Conservation (phyloP, 2,888 invertebrate genomes). For the Malthinus seriepunctatus region DNA sequence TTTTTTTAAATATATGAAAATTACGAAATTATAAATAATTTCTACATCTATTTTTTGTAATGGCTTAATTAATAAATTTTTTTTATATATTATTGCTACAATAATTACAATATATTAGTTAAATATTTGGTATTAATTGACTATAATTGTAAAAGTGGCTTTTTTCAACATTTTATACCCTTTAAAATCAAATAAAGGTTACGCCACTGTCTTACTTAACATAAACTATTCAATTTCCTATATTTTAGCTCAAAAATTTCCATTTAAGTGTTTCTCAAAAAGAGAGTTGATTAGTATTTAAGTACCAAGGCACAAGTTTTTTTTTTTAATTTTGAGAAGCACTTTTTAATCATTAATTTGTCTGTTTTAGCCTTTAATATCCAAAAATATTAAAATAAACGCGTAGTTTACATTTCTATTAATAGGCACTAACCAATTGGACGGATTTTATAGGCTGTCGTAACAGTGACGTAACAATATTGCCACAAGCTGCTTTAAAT, state of each 20-base stretch:
- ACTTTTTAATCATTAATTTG: neutral
- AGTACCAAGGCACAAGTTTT: neutral
- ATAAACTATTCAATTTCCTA: neutral
- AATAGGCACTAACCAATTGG: conserved; percentile 41
- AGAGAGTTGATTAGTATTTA: no score
- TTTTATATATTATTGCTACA: neutral
- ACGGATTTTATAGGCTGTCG: conserved; percentile 37
- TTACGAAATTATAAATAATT: conserved; percentile 1
- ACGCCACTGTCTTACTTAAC: no score
- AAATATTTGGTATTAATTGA: no score
- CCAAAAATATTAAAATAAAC: neutral
- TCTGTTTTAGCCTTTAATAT: neutral
- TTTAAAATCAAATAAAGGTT: no score
- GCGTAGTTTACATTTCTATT: neutral
- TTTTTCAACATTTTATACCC: no score
- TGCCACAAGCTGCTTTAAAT: no score
- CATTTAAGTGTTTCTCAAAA: no score
- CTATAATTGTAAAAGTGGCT: no score
- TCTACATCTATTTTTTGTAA: conserved; percentile 3
- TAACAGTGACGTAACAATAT: conserved; percentile 9
- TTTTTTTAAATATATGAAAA: conserved; percentile 6
- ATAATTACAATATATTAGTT: no score
- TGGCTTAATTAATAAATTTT: neutral
- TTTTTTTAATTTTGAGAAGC: neutral
- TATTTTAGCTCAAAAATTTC: neutral